Base-by-base conservation (phyloP, 2,113 vertebrate genomes). In the Apteryx mantelli region DNA sequence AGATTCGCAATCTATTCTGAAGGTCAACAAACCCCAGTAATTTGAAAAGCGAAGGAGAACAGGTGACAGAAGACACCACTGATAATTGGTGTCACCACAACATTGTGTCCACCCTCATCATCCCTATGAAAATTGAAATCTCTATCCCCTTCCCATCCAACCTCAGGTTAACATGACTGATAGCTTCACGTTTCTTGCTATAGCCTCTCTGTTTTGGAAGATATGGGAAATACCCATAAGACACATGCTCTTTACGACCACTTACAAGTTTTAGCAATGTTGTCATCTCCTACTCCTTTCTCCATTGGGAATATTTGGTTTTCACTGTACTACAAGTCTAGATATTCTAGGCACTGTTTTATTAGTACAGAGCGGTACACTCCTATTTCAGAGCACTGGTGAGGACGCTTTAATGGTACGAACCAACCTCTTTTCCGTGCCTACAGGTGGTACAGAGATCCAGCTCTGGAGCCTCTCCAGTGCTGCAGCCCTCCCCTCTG, bases 401-500 rank as follows among this genome's bases (percentile, higher is more conserved):
- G 50, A 70, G 4, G 44, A 77, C 46, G 36, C 28, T 74, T 55
- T 74, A n/a, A 53, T 7, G 21, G n/a, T 40, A 34, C 11, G 19
- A 83, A 17, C 11, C 36, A 14, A 50, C 8, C 34, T 56, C 36
- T 50, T 76, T 48, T 42, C 53, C 7, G 15, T 0, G 0, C 9
- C 71, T 22, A 20, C 44, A 52, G 48, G 22, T 7, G 36, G 40
- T 6, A 32, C 46, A 36, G 40, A 71, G 28, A 64, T 79, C 14
- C 61, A 40, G 26, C 20, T 56, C 40, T 0, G 0, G 0, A 13
- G 56, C 21, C 16, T 34, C 48, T 6, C 22, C n/a, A 40, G 53
- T 2, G 52, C 74, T 50, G 48, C 53, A 69, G 25, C 55, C 7
- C 2, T 19, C 17, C 38, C 69, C 25, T n/a, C 71, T 22, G 20